Percentiles rank a stretch among this genome's conserved stretches.
Conservation (phyloP, 35 echinoderm and acorn worm genomes). For the Chiridota heheva region DNA sequence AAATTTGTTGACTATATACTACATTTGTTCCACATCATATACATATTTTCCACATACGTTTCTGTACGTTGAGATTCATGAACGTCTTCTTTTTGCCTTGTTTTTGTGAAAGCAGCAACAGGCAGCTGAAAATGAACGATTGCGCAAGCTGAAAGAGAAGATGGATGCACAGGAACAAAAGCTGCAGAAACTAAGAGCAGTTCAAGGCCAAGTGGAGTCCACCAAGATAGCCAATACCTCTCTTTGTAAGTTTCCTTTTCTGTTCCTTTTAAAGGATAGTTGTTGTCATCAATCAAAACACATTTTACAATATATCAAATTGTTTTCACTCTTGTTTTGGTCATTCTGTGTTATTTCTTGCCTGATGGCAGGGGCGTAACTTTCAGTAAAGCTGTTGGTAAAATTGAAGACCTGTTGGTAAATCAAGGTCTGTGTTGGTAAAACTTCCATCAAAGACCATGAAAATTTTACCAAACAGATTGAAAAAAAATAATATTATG, state of each 20-base stretch:
- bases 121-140: constrained; percentile 76
- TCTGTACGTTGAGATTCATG: background rate
- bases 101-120: constrained; percentile 60
- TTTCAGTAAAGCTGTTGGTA: no score
- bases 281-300: background rate
- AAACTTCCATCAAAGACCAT: no score
- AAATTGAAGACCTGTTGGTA: no score
- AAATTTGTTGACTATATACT: no score
- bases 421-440: no score
- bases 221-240: constrained; percentile 70
- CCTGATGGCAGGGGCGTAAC: no score
- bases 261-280: background rate
- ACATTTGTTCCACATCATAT: no score
- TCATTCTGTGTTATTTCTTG: no score
- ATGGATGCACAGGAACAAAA: constrained; percentile 84
- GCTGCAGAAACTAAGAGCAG: constrained; percentile 62
- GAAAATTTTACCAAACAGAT: no score
- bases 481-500: no score
- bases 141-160: constrained; percentile 77
- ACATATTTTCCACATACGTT: no score
- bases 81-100: background rate
- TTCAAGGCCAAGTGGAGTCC: constrained; percentile 81
- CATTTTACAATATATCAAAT: background rate
- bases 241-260: constrained; percentile 71
- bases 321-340: no score